Percentiles rank a stretch among this genome's conserved stretches.
Conservation (phyloP, 2,113 vertebrate species). For the Holacanthus passer region DNA sequence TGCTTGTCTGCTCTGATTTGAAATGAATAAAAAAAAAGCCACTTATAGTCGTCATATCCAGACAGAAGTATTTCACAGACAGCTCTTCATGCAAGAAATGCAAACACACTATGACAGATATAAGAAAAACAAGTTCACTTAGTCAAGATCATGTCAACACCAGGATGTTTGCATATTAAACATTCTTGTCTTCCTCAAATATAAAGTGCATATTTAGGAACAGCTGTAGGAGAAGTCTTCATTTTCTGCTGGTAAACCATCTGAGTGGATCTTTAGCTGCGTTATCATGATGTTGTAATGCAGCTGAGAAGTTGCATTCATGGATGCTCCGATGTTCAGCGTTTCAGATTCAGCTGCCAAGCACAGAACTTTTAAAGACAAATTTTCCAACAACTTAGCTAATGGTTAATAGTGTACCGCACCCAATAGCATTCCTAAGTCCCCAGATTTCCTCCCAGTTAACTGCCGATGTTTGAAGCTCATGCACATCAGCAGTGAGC, state of each 20-base stretch:
- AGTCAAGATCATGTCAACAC: neutral
- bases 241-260: neutral
- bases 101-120: neutral
- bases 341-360: neutral
- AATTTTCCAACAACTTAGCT: neutral
- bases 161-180: slow-evolving; percentile 4
- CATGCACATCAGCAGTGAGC: neutral
- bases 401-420: neutral
- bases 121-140: neutral
- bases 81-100: neutral
- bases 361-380: neutral
- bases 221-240: neutral
- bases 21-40: neutral
- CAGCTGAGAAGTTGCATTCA: neutral
- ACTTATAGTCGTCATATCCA: neutral
- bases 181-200: slow-evolving; percentile 8
- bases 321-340: neutral
- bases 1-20: slow-evolving; percentile 3
- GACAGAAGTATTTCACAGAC: neutral
- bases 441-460: neutral
- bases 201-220: slow-evolving; percentile 6
- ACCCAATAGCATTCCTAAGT: neutral
- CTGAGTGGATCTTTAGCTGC: neutral
- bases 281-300: neutral
- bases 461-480: slow-evolving; percentile 1